These are phyloP conservation scores for Entomobrya multifasciata DNA, from an alignment of 2,888 invertebrate genomes.

Conservation along the genomic window DNA sequence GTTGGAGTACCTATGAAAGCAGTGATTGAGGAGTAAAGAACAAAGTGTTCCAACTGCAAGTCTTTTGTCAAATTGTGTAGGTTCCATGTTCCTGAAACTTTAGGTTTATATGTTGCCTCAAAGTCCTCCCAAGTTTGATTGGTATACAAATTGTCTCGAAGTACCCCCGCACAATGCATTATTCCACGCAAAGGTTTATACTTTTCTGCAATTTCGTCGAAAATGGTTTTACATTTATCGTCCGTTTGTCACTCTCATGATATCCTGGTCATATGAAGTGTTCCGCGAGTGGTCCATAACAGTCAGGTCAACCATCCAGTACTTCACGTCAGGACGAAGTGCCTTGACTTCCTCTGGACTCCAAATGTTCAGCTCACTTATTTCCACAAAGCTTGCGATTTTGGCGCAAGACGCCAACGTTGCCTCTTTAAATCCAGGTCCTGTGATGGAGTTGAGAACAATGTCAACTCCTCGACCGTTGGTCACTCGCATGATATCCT, in stretches of 20 bases:
- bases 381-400: constrained; percentile 63
- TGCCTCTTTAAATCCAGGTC: too few relatives aligned
- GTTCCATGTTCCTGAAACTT: constrained; percentile 17
- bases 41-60: constrained; percentile 65
- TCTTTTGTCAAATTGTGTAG: constrained; percentile 43
- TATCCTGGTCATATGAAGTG: too few relatives aligned
- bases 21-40: constrained; percentile 49
- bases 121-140: constrained; percentile 69
- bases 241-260: background rate
- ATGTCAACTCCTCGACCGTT: constrained; percentile 49
- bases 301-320: constrained; percentile 60
- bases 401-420: too few relatives aligned
- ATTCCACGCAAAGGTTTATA: constrained; percentile 49
- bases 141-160: constrained; percentile 38
- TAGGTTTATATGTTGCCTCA: constrained; percentile 24
- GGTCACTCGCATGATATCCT: constrained; percentile 48
- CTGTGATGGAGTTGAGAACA: too few relatives aligned
- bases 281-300: too few relatives aligned
- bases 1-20: constrained; percentile 23
- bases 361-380: constrained; percentile 67
- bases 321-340: constrained; percentile 66
- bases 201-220: background rate
- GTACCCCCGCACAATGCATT: constrained; percentile 69
- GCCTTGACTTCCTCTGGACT: constrained; percentile 43
- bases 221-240: background rate